Evolutionary conservation across 2,797 vertebrate species (phyloP).

Genomic region (Somateria mollissima): DNA sequence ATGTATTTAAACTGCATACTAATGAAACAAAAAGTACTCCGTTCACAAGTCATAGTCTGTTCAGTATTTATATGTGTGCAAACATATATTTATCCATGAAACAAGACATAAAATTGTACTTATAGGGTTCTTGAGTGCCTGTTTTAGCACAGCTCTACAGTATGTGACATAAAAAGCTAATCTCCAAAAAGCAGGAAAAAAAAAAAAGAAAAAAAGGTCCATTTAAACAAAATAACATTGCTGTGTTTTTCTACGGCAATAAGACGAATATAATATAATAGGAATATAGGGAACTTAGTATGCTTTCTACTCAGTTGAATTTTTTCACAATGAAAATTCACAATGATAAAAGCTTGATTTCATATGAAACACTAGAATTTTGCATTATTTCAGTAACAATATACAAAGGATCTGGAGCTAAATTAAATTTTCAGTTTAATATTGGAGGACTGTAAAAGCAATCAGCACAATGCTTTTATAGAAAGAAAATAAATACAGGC

Average conservation of each 20-base stretch:
- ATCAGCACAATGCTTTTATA: neutral
- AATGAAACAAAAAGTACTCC: neutral
- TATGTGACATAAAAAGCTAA: neutral
- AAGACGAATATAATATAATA: neutral
- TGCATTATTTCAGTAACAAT: neutral
- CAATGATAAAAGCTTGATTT: neutral
- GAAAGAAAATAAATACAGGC: neutral
- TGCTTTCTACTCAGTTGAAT: neutral
- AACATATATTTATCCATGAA: neutral
- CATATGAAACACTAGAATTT: neutral
- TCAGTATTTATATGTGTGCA: neutral
- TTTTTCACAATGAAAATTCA: neutral
- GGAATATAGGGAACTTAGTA: neutral
- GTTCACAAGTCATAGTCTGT: neutral
- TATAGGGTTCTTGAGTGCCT: neutral
- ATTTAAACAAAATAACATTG: neutral
- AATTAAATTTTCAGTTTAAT: neutral
- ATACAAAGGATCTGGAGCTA: neutral
- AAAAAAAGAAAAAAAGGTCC: neutral
- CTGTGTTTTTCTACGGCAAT: neutral
- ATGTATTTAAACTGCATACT: neutral
- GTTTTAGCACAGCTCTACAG: neutral
- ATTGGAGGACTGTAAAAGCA: neutral
- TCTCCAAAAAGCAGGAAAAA: neutral
- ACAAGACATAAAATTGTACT: neutral